These are phyloP conservation scores for Drosophila orosa DNA, from an alignment of 1,140 invertebrate genomes.

Conservation along the genomic window DNA sequence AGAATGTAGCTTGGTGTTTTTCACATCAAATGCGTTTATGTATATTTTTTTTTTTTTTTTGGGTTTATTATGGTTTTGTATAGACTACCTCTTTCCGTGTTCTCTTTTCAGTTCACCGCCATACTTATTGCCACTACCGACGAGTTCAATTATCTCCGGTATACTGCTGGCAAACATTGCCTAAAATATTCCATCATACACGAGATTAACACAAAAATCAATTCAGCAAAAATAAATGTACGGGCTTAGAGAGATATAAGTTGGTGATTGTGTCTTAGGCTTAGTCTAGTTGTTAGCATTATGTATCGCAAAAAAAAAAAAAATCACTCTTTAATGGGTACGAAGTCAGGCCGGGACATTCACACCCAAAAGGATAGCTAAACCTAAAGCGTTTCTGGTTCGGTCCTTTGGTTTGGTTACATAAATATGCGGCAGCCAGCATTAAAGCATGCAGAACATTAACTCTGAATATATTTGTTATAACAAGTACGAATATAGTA, in stretches of 20 bases:
- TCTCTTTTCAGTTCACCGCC: slow-evolving; percentile 98
- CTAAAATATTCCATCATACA: slow-evolving; percentile 87
- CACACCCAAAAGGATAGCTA: slow-evolving; percentile 52
- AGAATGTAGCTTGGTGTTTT: slow-evolving; percentile 59
- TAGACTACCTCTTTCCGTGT: slow-evolving; percentile 97
- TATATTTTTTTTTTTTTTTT: slow-evolving; percentile 46
- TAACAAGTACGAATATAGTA: slow-evolving; percentile 15
- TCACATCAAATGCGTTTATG: slow-evolving; percentile 60
- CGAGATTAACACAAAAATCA: slow-evolving; percentile 64
- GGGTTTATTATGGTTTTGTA: slow-evolving; percentile 59
- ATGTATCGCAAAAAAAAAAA: slow-evolving; percentile 23
- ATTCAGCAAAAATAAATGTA: slow-evolving; percentile 62
- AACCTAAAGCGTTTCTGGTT: slow-evolving; percentile 57
- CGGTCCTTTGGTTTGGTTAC: slow-evolving; percentile 25
- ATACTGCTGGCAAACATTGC: slow-evolving; percentile 99
- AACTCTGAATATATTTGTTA: slow-evolving; percentile 42
- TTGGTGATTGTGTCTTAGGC: slow-evolving; percentile 49
- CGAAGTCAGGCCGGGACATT: slow-evolving; percentile 52
- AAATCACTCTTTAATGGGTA: slow-evolving; percentile 16
- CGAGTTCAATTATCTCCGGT: slow-evolving; percentile 99
- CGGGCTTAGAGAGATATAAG: slow-evolving; percentile 26
- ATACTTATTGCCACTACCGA: slow-evolving; percentile 99
- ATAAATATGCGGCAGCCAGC: slow-evolving; percentile 77
- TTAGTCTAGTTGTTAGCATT: slow-evolving; percentile 50
- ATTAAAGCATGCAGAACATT: slow-evolving; percentile 76